These are phyloP conservation scores for Colaptes auratus DNA, from an alignment of 2,113 vertebrate species.

Conservation along the genomic window DNA sequence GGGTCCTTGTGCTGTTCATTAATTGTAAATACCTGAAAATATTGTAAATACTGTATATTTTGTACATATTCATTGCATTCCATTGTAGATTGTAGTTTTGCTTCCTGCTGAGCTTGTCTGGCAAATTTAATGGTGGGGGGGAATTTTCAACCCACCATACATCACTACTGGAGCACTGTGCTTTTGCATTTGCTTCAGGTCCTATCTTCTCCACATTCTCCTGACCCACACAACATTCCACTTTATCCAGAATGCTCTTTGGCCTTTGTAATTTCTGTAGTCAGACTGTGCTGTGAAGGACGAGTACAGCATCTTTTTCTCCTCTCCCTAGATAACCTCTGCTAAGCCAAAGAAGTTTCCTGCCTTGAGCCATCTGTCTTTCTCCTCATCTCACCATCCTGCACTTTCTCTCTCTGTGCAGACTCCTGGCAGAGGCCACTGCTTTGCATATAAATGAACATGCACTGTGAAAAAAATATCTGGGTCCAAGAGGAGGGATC, in stretches of 20 bases:
- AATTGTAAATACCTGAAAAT: no score
- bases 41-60: no score
- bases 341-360: background rate
- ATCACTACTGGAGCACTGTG: background rate
- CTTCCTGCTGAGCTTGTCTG: no score
- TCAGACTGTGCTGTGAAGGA: background rate
- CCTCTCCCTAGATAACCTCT: background rate
- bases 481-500: background rate
- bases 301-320: background rate
- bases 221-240: background rate
- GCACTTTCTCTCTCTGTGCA: background rate
- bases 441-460: background rate
- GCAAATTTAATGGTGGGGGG: no score
- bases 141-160: no score
- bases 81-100: no score
- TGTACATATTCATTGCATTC: no score
- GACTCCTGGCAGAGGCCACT: background rate
- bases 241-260: background rate
- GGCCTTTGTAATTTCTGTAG: background rate
- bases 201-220: background rate
- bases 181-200: background rate
- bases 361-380: background rate
- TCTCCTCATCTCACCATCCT: fast-evolving
- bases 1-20: no score
- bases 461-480: background rate